phyloP scores from a whole-genome alignment of 2,113 vertebrate genomes.

The Syngnathus typhle region DNA sequence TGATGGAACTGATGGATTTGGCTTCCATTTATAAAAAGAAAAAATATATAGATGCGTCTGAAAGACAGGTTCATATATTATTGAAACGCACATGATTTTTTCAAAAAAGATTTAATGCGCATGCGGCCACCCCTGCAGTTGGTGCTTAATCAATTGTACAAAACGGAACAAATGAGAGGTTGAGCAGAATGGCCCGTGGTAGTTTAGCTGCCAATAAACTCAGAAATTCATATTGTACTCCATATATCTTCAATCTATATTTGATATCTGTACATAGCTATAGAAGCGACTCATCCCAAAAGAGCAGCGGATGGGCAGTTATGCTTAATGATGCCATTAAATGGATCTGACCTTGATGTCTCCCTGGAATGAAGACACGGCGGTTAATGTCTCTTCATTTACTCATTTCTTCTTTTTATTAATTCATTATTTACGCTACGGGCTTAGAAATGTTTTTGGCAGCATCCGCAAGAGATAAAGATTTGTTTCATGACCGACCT shows the following conservation, averaged over 20 bases:
- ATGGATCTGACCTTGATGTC: conserved; percentile 15
- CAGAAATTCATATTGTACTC: too few relatives aligned
- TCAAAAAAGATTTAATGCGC: neutral
- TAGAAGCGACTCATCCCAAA: neutral
- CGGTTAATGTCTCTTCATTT: conserved; percentile 3
- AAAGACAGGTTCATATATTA: neutral
- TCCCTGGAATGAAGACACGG: conserved; percentile 11
- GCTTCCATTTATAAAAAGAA: too few relatives aligned
- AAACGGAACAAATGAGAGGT: too few relatives aligned
- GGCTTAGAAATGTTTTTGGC: neutral
- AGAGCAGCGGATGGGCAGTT: neutral
- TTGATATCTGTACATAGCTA: too few relatives aligned
- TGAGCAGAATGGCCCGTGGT: too few relatives aligned
- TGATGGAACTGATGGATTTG: neutral
- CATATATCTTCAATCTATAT: too few relatives aligned
- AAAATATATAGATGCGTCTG: neutral
- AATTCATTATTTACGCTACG: conserved; percentile 1
- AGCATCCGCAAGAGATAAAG: conserved; percentile 4
- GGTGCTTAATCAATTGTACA: too few relatives aligned
- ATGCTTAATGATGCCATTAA: conserved; percentile 4
- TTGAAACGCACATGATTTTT: neutral
- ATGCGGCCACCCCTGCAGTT: too few relatives aligned
- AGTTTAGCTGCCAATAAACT: too few relatives aligned
- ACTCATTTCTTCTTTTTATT: conserved; percentile 6
- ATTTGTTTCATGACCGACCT: neutral